Conservation (phyloP, 2,113 vertebrate genomes). For the Gopherus flavomarginatus region DNA sequence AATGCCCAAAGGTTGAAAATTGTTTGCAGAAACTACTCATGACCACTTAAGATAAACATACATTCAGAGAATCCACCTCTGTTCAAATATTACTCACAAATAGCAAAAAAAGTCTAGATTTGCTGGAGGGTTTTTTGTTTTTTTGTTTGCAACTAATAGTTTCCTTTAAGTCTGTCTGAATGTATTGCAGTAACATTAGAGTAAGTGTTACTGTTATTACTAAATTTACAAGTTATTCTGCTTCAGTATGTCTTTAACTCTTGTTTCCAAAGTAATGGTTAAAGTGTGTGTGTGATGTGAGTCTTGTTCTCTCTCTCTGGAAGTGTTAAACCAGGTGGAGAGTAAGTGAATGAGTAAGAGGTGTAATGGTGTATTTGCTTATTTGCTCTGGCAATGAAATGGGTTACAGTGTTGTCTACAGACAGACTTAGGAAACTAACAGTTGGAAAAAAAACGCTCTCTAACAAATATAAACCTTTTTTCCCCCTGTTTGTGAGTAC, state of each 20-base stretch:
- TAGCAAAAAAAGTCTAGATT: neutral
- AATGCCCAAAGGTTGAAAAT: neutral
- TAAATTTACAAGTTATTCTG: neutral
- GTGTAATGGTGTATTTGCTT: neutral
- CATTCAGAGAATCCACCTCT: neutral
- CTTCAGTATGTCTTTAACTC: neutral
- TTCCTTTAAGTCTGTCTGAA: neutral
- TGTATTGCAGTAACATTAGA: neutral
- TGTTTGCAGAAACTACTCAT: neutral
- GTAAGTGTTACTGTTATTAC: neutral
- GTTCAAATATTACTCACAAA: neutral
- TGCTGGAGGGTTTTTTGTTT: neutral
- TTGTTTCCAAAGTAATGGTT: neutral
- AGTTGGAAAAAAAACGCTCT: too few species aligned
- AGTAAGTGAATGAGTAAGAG: neutral
- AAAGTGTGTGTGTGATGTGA: neutral
- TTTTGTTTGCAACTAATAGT: neutral
- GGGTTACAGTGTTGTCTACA: too few species aligned
- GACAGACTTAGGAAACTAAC: too few species aligned
- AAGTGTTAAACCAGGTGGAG: neutral
- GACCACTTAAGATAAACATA: neutral
- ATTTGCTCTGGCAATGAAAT: neutral
- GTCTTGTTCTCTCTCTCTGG: neutral
- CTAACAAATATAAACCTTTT: too few species aligned
- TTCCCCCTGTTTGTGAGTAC: too few species aligned